phyloP scores from a whole-genome alignment of 2,888 invertebrate species.

The Drosophila rellima region DNA sequence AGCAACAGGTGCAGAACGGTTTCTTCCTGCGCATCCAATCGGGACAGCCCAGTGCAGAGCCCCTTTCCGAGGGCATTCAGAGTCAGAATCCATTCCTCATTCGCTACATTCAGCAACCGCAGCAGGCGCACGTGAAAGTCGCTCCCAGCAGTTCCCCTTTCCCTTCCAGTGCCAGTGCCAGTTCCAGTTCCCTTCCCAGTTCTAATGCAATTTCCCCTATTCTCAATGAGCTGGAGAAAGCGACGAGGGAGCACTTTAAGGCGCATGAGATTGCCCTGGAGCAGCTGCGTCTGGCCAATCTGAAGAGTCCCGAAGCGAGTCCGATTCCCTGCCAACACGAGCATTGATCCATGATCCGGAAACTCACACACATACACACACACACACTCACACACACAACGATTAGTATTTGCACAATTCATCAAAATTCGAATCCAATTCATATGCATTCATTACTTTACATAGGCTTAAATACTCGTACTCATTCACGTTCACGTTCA shows the following conservation, averaged over 20 bases:
- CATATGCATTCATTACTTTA: conserved; percentile 41
- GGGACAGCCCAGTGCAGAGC: conserved; percentile 35
- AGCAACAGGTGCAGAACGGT: conserved; percentile 69
- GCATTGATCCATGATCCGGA: conserved; percentile 18
- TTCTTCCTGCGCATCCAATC: conserved; percentile 71
- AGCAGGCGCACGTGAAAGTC: conserved; percentile 17
- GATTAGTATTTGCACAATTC: conserved; percentile 60
- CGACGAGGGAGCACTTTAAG: conserved; percentile 81
- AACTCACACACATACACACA: conserved; percentile 10
- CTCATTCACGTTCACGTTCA: conserved; percentile 36
- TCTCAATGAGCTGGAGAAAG: conserved; percentile 72
- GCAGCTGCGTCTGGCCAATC: conserved; percentile 79
- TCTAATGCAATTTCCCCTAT: background rate
- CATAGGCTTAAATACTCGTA: conserved; percentile 42
- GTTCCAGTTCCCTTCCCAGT: background rate
- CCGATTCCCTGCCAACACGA: conserved; percentile 51
- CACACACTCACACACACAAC: conserved; percentile 1
- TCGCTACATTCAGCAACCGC: conserved; percentile 46
- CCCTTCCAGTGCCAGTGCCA: background rate
- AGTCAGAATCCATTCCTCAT: conserved; percentile 70
- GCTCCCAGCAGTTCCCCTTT: background rate
- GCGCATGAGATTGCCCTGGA: conserved; percentile 84
- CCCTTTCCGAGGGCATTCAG: conserved; percentile 12
- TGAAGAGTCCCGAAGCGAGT: conserved; percentile 58
- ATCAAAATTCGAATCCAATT: conserved; percentile 47